Evolutionary conservation across 2,113 vertebrate species (phyloP).

Genomic region (Taurulus bubalis): DNA sequence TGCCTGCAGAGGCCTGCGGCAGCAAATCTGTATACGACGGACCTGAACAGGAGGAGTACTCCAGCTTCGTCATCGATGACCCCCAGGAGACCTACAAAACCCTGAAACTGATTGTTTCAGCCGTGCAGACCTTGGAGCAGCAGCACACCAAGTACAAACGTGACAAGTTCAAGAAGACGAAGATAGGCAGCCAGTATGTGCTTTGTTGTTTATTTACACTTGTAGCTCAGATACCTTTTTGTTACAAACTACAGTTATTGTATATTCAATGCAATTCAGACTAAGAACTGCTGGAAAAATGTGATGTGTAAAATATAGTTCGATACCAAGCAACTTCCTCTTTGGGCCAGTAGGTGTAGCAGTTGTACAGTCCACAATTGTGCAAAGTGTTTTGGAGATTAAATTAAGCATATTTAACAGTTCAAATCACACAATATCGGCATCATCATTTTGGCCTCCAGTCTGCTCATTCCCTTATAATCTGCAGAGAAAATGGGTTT

Average conservation of each 20-base stretch:
- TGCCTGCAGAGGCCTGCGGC: conserved; percentile 92
- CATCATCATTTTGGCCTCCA: not conserved
- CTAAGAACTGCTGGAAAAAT: not conserved
- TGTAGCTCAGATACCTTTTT: not conserved
- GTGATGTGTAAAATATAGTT: not conserved
- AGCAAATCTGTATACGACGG: conserved; percentile 97
- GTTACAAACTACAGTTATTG: not conserved
- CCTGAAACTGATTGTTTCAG: conserved; percentile 89
- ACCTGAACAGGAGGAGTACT: conserved; percentile 96
- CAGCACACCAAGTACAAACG: conserved; percentile 95
- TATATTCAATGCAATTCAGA: not conserved
- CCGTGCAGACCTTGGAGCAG: conserved; percentile 91
- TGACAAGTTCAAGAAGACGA: conserved; percentile 97
- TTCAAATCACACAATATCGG: not conserved
- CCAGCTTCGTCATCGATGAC: conserved; percentile 94
- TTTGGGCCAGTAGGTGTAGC: conserved; percentile 37
- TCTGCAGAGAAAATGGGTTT: not conserved
- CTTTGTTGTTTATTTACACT: not conserved
- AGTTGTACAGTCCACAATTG: not conserved
- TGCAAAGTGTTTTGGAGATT: not conserved
- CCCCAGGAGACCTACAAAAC: conserved; percentile 97
- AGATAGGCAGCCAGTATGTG: conserved; percentile 98
- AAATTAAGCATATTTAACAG: not conserved
- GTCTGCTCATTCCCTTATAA: not conserved
- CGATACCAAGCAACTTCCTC: not conserved